Base-by-base conservation (phyloP, 2,113 vertebrate genomes). In the Cygnus atratus region DNA sequence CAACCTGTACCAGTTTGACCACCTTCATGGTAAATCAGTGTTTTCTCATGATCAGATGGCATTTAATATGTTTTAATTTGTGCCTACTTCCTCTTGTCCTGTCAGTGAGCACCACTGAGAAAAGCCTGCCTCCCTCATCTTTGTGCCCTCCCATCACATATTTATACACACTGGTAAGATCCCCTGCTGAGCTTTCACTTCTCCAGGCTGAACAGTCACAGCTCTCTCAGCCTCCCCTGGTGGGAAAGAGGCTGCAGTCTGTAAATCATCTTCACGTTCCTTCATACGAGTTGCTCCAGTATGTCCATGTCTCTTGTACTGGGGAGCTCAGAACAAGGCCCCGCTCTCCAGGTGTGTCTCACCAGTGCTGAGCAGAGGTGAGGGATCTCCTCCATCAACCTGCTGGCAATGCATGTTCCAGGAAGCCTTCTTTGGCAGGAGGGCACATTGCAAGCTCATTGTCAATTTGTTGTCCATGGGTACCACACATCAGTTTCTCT, bases 311-410 rank as follows among this genome's bases (percentile, higher is more conserved):
- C 31, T 25, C 46, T 92, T 62, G 21, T 46, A 58, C 76, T 48
- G 22, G 10, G 35, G 2, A 84, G 3, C n/a, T 77, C 37, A 63
- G 68, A 80, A 28, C 31, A 48, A 22, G 11, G 41, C 37, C 1
- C 9, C 46, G 14, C 9, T 44, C 33, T 65, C 11, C 28, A 0
- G 1, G 29, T 46, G 5, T 10, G 16, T 25, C 63, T 48, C 22
- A 67, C 22, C 10, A 68, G 18, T 26, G 37, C 52, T 76, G 35
- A 46, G 28, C 21, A 46, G 25, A 92, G 13, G 7, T 22, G 35
- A 63, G 55, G 6, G 10, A 87, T 48, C 16, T n/a, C 1, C 1
- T 73, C 22, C 17, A 4, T 76, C 1, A 3, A 24, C 12, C 4
- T 70, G 2, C n/a, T 67, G 33, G 33, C 24, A n/a, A 2, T 26